Base-by-base conservation (phyloP, 2,888 invertebrate species). In the Nycteola revayana region DNA sequence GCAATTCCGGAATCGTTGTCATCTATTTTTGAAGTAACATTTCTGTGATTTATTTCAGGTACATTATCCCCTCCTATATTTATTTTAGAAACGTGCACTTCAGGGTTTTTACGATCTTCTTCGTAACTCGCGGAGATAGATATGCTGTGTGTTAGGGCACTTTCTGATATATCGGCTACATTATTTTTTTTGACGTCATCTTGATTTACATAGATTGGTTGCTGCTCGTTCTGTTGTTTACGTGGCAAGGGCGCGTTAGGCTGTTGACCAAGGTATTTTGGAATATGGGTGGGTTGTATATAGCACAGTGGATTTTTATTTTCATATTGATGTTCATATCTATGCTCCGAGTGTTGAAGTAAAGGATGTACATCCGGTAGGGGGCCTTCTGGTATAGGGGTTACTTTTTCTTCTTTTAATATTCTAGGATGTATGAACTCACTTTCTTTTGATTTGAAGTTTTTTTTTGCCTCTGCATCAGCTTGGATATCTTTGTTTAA, bases 1-100 rank as follows among this genome's bases (percentile, higher is more conserved):
- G 94, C 94, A 49, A 95, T 95, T 0, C 94, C 94, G 1, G 95
- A 94, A 68, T 95, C 95, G 62, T 94, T 94, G 60, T 94, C 94
- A 51, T 93, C 93, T 36, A 85, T 59, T 43, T 85, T 85, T 2
- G 77, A 62, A 23, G 67, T 55, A 2, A 63, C 34, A 34, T 54
- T 70, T 51, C 75, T 74, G 32, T 66, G 70, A 42, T 54, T 55
- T 18, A 68, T 43, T 22, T 80, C 75, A 6, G 42, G 41, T 27
- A 43, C 26, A 44, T 49, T 60, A 42, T 87, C 86, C 32, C 84
- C 82, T 18, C 87, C 84, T 34, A 87, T 87, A 53, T 83, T 87
- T 48, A 88, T 85, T 40, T 91, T 90, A 9, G 91, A 90, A 23
- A 90, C 91, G 46, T 91, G 91, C 2, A 91, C 83, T 67, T 91